phyloP scores from a whole-genome alignment of 2,113 vertebrate species.

The Megalops atlanticus region DNA sequence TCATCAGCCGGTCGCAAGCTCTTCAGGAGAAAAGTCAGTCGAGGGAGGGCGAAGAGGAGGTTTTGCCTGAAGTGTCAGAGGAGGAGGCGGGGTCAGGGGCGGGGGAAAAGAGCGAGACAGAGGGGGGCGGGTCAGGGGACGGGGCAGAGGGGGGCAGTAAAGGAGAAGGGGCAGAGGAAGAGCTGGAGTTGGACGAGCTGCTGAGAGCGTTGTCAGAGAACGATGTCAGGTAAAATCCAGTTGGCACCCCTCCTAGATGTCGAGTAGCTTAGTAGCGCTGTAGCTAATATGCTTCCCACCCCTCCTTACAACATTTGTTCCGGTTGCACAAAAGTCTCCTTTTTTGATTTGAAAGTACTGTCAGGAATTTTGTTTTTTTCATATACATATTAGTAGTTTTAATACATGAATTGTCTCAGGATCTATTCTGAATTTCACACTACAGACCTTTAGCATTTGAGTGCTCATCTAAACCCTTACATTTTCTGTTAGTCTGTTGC shows the following conservation, averaged over 20 bases:
- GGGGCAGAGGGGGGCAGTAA: neutral
- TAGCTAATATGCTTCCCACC: neutral
- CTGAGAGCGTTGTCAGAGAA: slow-evolving; percentile 5
- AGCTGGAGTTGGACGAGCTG: neutral
- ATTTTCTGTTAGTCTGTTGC: too few relatives aligned
- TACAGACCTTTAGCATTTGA: too few relatives aligned
- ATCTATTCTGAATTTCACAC: too few relatives aligned
- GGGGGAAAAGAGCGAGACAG: neutral
- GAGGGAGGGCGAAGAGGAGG: slow-evolving; percentile 43
- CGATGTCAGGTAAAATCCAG: slow-evolving; percentile 10
- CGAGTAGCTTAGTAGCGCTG: neutral
- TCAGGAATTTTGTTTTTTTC: too few relatives aligned
- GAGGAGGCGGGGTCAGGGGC: neutral
- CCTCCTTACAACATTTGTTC: neutral
- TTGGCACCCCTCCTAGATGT: neutral
- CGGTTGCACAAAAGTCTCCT: neutral
- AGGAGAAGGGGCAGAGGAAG: neutral
- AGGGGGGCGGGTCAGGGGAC: neutral
- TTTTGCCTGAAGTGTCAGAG: neutral
- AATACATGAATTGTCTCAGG: too few relatives aligned
- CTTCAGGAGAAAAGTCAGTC: slow-evolving; percentile 65
- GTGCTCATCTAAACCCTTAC: too few relatives aligned
- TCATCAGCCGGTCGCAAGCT: neutral
- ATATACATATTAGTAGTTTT: too few relatives aligned
- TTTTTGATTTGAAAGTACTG: neutral